Evolutionary conservation across 2,797 vertebrate genomes (phyloP).

Genomic region (Cyprinodon diabolis): DNA sequence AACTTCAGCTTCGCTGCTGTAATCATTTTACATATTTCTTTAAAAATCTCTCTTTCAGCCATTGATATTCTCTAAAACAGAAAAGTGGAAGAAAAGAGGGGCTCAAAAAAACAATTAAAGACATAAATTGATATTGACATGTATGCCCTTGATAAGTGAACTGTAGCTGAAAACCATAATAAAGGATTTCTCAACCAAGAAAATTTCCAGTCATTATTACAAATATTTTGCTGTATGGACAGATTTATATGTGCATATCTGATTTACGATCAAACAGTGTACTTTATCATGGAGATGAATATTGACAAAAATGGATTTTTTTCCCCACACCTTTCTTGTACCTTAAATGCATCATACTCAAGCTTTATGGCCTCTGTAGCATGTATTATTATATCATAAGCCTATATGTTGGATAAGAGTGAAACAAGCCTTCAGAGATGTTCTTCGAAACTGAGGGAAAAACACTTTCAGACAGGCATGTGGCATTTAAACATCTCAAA

Average conservation of each 20-base stretch:
- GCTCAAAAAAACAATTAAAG: not conserved
- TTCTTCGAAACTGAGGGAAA: not conserved
- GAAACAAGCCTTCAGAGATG: not conserved
- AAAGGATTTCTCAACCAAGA: slow-evolving; percentile 2
- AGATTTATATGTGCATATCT: slow-evolving; percentile 25
- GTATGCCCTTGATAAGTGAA: not conserved
- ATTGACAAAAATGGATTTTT: slow-evolving; percentile 7
- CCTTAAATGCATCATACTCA: not conserved
- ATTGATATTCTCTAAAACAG: too few species aligned
- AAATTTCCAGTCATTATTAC: slow-evolving; percentile 9
- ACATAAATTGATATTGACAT: slow-evolving; percentile 1
- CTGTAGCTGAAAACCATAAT: not conserved
- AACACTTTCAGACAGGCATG: not conserved
- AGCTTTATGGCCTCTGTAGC: not conserved
- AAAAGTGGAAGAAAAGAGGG: not conserved
- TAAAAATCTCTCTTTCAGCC: too few species aligned
- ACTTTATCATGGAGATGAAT: slow-evolving; percentile 11
- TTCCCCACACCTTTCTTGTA: not conserved
- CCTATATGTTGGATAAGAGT: not conserved
- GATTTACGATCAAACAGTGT: slow-evolving; percentile 4
- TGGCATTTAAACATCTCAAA: not conserved
- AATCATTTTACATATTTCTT: too few species aligned
- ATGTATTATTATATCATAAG: not conserved
- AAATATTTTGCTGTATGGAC: not conserved
- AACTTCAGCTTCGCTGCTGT: too few species aligned